Percentiles rank a stretch among this genome's conserved stretches.
Conservation (phyloP, 2,888 invertebrate genomes). For the Leptopterna dolabrata region DNA sequence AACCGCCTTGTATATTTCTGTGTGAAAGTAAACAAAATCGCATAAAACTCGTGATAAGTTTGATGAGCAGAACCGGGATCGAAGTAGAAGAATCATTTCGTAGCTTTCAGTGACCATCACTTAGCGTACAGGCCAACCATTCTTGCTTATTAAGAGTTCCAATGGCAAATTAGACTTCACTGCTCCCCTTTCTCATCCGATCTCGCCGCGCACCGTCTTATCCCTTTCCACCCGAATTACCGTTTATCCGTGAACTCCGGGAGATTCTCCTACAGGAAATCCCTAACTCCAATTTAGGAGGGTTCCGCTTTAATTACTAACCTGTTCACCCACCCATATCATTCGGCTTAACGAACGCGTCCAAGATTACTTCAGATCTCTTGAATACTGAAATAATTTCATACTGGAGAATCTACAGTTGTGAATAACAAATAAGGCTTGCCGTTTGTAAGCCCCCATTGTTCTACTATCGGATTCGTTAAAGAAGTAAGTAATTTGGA, state of each 20-base stretch:
- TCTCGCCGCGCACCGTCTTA: not conserved
- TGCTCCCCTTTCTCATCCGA: not conserved
- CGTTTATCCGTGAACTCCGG: conserved; percentile 10
- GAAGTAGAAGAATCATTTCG: too few relatives aligned
- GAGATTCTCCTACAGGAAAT: conserved; percentile 19
- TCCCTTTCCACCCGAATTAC: conserved; percentile 5
- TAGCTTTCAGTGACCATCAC: not conserved
- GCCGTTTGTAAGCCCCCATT: not conserved
- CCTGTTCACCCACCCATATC: conserved; percentile 14
- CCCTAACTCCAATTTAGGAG: not conserved
- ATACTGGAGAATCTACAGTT: not conserved
- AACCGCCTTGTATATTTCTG: too few relatives aligned
- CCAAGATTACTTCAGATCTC: not conserved
- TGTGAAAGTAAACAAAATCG: too few relatives aligned
- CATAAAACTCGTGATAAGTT: too few relatives aligned
- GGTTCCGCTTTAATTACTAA: conserved; percentile 19
- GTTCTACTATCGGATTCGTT: too few relatives aligned
- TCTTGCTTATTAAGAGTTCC: not conserved
- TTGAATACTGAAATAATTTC: not conserved
- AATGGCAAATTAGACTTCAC: not conserved
- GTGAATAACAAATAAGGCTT: not conserved
- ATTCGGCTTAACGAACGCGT: not conserved
- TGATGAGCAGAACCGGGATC: too few relatives aligned
- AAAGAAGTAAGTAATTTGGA: too few relatives aligned
- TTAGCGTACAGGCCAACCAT: not conserved